These are phyloP conservation scores for Helarctos malayanus DNA, from an alignment of 2,797 vertebrate species.

Conservation along the genomic window DNA sequence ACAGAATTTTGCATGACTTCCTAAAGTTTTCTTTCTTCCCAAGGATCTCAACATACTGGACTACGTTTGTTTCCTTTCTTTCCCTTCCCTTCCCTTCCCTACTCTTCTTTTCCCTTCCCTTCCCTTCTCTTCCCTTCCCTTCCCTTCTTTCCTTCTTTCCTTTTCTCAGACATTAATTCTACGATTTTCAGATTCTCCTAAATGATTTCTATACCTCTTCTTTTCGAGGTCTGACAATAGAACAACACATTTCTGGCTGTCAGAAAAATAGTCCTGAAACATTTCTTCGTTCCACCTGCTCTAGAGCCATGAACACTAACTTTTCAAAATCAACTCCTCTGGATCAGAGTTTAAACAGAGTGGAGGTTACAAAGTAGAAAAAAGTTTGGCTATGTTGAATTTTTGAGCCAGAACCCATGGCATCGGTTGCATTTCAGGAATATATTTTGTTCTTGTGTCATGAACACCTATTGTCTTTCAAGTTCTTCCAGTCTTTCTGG, in stretches of 20 bases:
- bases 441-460: neutral
- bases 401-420: neutral
- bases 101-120: too few relatives aligned
- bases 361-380: neutral
- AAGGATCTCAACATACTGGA: neutral
- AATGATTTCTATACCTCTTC: neutral
- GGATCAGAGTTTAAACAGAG: neutral
- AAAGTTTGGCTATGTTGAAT: neutral
- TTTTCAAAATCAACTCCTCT: neutral
- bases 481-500: constrained; percentile 8
- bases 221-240: neutral
- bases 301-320: neutral
- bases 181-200: constrained; percentile 20
- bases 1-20: neutral
- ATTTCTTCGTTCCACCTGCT: neutral
- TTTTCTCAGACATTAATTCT: constrained; percentile 17
- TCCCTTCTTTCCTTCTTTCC: neutral
- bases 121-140: neutral
- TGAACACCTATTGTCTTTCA: constrained; percentile 22
- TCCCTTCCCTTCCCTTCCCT: neutral
- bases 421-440: neutral
- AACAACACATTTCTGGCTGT: constrained; percentile 5
- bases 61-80: neutral
- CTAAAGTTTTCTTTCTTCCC: constrained; percentile 19
- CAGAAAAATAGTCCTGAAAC: neutral